Evolutionary conservation across 2,888 invertebrate genomes (phyloP), one percentile per base, ranked within the genome.

Genomic region (Drosophila peninsularis): DNA sequence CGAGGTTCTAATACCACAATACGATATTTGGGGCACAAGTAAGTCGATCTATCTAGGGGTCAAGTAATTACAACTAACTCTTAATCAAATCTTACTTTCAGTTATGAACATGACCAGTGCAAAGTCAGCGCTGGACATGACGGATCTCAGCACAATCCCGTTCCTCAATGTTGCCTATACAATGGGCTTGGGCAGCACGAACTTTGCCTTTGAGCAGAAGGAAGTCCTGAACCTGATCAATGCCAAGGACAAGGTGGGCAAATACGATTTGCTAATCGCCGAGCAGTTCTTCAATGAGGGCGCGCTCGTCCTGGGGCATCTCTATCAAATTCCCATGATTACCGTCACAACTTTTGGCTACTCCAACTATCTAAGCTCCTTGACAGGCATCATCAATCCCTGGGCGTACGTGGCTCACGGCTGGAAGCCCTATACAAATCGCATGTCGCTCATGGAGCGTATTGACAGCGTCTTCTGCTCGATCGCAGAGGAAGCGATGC

Each of bases 361-460:
- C 19, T 90, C 90, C 13, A 85, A 90, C 36, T 92, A 91, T 85
- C 83, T 93, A 11, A 92, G 92, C 50, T 87, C 90, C 10, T 77
- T 92, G 10, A 89, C 92, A 67, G 93, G 93, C 5, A 91, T 92
- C 53, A 91, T 93, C 0, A 84, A 90, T 5, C 93, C 93, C 3
- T 92, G 91, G 74, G 92, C 94, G 0, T 92, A 92, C 71, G 91
- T 93, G 5, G 92, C 94, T 0, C 92, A 93, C 54, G 82, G 90
- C 19, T 91, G 90, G 68, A 74, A 92, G n/a, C 83, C 90, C 0
- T 92, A 86, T 30, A 91, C 93, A 0, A 93, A 93, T 5, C 79
- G 83, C 13, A 93, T 93, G 89, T 93, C 91, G 19, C 94, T 95
- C 68, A 90, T 87, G 77, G 92, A 93, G 70, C 90, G 95, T 72